These are phyloP conservation scores for Tiliacea aurago DNA, from an alignment of 2,888 invertebrate species.

Conservation along the genomic window DNA sequence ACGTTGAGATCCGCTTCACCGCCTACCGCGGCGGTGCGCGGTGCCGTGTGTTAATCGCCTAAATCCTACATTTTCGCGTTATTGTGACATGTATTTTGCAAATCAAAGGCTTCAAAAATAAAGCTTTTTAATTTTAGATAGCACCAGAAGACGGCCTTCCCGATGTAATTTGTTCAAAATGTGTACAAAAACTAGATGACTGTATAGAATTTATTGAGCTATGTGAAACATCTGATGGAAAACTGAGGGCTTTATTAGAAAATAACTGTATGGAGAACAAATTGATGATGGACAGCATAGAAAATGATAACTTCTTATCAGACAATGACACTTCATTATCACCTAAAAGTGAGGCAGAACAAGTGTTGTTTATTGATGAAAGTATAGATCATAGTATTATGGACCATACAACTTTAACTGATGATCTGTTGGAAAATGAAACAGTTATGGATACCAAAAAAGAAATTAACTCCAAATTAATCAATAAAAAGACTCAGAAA, in stretches of 20 bases:
- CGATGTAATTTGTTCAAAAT: slow-evolving; percentile 78
- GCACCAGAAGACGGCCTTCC: slow-evolving; percentile 81
- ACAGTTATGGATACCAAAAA: slow-evolving; percentile 29
- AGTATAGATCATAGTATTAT: slow-evolving; percentile 56
- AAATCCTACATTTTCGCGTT: not conserved
- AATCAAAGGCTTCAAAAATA: not conserved
- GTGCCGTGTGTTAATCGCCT: too few species aligned
- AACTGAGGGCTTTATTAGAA: slow-evolving; percentile 70
- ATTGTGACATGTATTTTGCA: not conserved
- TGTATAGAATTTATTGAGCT: slow-evolving; percentile 79
- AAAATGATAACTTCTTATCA: slow-evolving; percentile 39
- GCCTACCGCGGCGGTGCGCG: too few species aligned
- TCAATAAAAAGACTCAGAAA: slow-evolving; percentile 68
- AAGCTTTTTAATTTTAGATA: slow-evolving; percentile 73
- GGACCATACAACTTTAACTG: slow-evolving; percentile 38
- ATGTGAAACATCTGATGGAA: slow-evolving; percentile 78
- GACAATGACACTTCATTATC: slow-evolving; percentile 58
- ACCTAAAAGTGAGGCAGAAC: slow-evolving; percentile 66
- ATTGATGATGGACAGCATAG: slow-evolving; percentile 28
- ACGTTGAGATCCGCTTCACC: too few species aligned
- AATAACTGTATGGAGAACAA: slow-evolving; percentile 57
- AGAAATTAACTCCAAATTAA: slow-evolving; percentile 39
- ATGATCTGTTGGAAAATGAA: slow-evolving; percentile 39
- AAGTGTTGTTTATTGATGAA: slow-evolving; percentile 63
- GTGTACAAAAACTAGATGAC: slow-evolving; percentile 75